Evolutionary conservation across 2,113 vertebrate species (phyloP).

Genomic region (Oreotragus oreotragus): DNA sequence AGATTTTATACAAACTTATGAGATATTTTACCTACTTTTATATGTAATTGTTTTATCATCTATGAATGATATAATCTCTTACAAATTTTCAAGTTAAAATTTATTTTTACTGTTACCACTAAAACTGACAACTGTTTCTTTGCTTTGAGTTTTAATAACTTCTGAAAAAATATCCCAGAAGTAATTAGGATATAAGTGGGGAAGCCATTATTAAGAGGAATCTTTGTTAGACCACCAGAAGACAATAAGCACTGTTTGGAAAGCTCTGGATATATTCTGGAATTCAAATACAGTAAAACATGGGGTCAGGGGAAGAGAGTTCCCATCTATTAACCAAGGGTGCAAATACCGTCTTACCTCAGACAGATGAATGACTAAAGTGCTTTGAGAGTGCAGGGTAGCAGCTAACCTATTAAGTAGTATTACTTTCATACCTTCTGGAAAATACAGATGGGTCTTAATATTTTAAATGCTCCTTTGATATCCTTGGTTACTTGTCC

Average conservation of each 20-base stretch:
- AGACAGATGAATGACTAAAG: slow-evolving; percentile 66
- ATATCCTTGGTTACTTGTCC: slow-evolving; percentile 35
- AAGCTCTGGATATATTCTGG: slow-evolving; percentile 26
- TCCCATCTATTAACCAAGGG: slow-evolving; percentile 58
- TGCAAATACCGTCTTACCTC: slow-evolving; percentile 13
- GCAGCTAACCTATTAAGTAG: slow-evolving; percentile 68
- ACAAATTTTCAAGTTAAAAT: slow-evolving; percentile 22
- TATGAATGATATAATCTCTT: background rate
- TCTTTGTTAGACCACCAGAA: background rate
- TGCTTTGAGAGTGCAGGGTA: slow-evolving; percentile 54
- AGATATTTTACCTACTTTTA: slow-evolving; percentile 7
- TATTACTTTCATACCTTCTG: slow-evolving; percentile 57
- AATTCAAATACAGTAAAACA: slow-evolving; percentile 38
- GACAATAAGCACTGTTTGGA: background rate
- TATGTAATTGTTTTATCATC: background rate
- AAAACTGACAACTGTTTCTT: background rate
- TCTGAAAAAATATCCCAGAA: background rate
- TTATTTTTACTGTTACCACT: slow-evolving; percentile 22
- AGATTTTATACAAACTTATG: background rate
- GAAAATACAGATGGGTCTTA: slow-evolving; percentile 50
- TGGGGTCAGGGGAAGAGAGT: background rate
- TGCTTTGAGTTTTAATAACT: slow-evolving; percentile 46
- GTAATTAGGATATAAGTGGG: background rate
- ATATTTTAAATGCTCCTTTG: slow-evolving; percentile 58
- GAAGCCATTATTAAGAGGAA: background rate